Evolutionary conservation across 2,113 vertebrate genomes (phyloP).

Genomic region (Stomatorhinus ivindoensis): DNA sequence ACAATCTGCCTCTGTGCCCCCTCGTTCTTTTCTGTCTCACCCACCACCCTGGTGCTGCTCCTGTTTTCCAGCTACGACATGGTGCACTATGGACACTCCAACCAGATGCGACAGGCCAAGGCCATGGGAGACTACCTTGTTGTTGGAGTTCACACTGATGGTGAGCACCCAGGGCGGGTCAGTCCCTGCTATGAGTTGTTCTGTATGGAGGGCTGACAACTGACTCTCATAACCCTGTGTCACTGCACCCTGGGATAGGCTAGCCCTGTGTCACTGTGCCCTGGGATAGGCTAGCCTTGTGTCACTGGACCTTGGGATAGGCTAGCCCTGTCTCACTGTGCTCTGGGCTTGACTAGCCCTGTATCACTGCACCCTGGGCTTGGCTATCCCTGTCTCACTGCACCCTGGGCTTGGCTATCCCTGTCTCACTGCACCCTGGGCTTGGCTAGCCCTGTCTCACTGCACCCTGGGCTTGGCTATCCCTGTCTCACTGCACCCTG

Average conservation of each 20-base stretch:
- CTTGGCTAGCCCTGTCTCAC: too few relatives aligned
- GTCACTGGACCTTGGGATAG: background rate
- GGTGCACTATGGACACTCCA: conserved; percentile 96
- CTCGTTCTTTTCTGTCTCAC: background rate
- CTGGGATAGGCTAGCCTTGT: background rate
- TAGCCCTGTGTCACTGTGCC: too few relatives aligned
- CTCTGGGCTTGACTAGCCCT: background rate
- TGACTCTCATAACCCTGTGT: background rate
- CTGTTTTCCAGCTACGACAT: conserved; percentile 81
- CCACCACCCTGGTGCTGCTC: background rate
- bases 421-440: too few relatives aligned
- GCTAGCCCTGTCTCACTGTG: background rate
- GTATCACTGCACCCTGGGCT: background rate
- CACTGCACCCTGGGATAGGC: background rate
- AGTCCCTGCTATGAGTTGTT: background rate
- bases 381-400: background rate
- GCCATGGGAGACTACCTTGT: conserved; percentile 92
- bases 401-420: background rate
- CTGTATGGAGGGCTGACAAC: background rate
- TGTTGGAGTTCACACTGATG: conserved; percentile 91
- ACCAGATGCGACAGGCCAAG: conserved; percentile 94
- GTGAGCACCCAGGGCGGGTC: conserved; percentile 51
- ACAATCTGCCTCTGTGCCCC: background rate
- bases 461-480: too few relatives aligned
- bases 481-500: background rate